A percentile compares a stretch with the other conserved stretches of the same genome.
Evolutionary conservation across 2,888 invertebrate species (phyloP).

Genomic region (Andrena chrysosceles): DNA sequence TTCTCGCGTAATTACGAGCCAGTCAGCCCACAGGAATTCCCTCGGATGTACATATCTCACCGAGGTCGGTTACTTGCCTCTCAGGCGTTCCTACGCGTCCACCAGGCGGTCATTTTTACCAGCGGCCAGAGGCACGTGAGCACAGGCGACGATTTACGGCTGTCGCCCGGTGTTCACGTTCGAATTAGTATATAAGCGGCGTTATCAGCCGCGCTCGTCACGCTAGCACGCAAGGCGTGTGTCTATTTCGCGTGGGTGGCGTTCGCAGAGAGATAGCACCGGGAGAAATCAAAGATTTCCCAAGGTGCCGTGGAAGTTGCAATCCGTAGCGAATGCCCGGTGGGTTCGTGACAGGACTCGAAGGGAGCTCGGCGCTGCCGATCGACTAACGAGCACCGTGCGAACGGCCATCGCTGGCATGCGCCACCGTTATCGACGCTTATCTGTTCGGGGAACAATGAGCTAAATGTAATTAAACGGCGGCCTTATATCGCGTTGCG

Average conservation of each 20-base stretch:
- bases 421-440: slow-evolving; percentile 20
- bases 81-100: slow-evolving; percentile 38
- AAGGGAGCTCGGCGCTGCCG: neutral
- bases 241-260: slow-evolving; percentile 60
- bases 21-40: slow-evolving; percentile 26
- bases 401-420: neutral
- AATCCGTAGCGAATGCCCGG: slow-evolving; percentile 9
- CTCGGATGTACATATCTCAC: slow-evolving; percentile 34
- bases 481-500: slow-evolving; percentile 35
- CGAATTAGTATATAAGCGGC: slow-evolving; percentile 64
- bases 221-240: slow-evolving; percentile 43
- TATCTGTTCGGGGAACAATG: slow-evolving; percentile 50
- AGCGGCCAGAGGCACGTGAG: slow-evolving; percentile 51
- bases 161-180: slow-evolving; percentile 47
- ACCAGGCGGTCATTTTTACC: slow-evolving; percentile 46
- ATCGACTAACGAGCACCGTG: slow-evolving; percentile 13
- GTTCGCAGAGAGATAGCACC: neutral
- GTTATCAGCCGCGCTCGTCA: slow-evolving; percentile 65
- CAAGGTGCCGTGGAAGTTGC: neutral
- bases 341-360: neutral
- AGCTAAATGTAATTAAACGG: slow-evolving; percentile 58
- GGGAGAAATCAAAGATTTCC: neutral
- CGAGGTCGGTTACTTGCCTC: slow-evolving; percentile 34
- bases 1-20: slow-evolving; percentile 32
- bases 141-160: slow-evolving; percentile 54